A percentile compares a stretch with the other conserved stretches of the same genome.
Conservation (phyloP, 2,888 invertebrate genomes). For the Thymelicus acteon region DNA sequence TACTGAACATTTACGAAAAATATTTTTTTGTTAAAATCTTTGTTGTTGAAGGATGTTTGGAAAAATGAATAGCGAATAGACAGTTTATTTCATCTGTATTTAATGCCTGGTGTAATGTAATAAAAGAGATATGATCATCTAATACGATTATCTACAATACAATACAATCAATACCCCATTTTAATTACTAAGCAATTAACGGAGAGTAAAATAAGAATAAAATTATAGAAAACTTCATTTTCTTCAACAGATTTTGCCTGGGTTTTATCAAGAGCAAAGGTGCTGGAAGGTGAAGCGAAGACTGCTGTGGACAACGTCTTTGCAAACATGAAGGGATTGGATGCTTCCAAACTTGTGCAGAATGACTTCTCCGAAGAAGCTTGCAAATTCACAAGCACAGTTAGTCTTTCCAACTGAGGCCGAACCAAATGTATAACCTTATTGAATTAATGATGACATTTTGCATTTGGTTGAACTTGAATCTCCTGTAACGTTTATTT, state of each 20-base stretch:
- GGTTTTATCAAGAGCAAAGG: constrained; percentile 65
- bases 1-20: too few relatives aligned
- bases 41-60: too few relatives aligned
- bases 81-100: too few relatives aligned
- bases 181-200: neutral
- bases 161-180: too few relatives aligned
- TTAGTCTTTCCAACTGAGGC: constrained; percentile 23
- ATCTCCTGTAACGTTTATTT: too few relatives aligned
- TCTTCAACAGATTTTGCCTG: constrained; percentile 61
- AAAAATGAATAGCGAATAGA: too few relatives aligned
- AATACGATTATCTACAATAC: too few relatives aligned
- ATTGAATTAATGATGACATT: neutral
- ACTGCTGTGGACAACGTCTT: constrained; percentile 64
- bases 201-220: neutral
- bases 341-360: constrained; percentile 45
- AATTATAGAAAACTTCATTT: neutral
- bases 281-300: constrained; percentile 66
- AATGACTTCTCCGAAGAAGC: constrained; percentile 70
- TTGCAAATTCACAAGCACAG: constrained; percentile 51
- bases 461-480: neutral
- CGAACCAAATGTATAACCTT: constrained; percentile 5
- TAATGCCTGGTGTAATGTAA: too few relatives aligned
- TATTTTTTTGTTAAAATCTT: too few relatives aligned
- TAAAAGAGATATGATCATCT: too few relatives aligned
- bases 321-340: constrained; percentile 58